phyloP scores from a whole-genome alignment of 2,113 vertebrate species.

The Agapornis roseicollis region DNA sequence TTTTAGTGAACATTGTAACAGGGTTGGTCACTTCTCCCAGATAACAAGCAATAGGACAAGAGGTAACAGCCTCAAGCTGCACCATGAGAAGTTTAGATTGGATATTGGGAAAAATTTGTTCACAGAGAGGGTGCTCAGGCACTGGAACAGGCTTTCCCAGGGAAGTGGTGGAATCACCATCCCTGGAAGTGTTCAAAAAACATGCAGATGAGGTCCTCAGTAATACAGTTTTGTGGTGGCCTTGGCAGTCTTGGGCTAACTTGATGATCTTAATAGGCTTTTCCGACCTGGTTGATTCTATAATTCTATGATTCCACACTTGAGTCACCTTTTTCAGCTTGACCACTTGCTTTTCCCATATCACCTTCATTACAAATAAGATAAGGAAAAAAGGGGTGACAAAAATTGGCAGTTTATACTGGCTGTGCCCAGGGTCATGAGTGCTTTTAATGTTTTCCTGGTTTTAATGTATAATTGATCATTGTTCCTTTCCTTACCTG shows the following conservation, averaged over 20 bases:
- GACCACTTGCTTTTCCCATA: neutral
- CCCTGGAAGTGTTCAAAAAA: neutral
- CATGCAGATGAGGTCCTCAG: neutral
- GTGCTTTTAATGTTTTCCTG: neutral
- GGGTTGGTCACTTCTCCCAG: neutral
- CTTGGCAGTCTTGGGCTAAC: neutral
- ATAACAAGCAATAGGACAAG: neutral
- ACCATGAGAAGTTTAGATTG: neutral
- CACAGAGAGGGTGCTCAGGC: neutral
- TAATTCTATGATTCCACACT: neutral
- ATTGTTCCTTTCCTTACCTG: neutral
- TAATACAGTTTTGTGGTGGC: neutral
- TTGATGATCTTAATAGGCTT: neutral
- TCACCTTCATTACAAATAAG: neutral
- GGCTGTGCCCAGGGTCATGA: neutral
- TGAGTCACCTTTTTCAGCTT: neutral
- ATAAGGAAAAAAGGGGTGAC: neutral
- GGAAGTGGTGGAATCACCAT: neutral
- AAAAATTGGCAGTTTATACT: neutral
- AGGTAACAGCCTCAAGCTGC: neutral
- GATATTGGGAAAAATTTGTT: neutral
- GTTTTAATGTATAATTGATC: neutral
- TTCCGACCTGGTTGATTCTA: neutral
- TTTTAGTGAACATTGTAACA: neutral
- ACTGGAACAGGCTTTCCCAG: neutral